Percentiles rank a stretch among this genome's conserved stretches.
Evolutionary conservation across 2,888 invertebrate species (phyloP).

Genomic region (Chloromyia formosa): DNA sequence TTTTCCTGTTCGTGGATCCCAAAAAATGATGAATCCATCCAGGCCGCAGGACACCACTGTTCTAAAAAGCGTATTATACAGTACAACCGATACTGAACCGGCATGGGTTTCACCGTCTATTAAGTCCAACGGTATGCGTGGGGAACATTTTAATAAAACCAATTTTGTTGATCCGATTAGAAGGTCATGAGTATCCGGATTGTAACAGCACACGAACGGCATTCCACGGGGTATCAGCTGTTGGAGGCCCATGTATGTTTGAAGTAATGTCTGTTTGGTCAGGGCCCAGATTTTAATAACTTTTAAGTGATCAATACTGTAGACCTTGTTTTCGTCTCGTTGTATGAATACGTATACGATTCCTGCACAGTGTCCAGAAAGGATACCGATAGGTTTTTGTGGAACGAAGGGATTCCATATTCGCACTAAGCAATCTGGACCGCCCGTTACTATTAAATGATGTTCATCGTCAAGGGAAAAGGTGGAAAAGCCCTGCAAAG

Average conservation of each 20-base stretch:
- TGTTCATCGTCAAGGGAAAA: slow-evolving; percentile 70
- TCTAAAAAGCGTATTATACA: slow-evolving; percentile 81
- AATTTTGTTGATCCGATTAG: slow-evolving; percentile 74
- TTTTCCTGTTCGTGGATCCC: slow-evolving; percentile 78
- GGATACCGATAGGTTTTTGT: slow-evolving; percentile 69
- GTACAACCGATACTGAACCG: slow-evolving; percentile 74
- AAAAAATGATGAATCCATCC: slow-evolving; percentile 83
- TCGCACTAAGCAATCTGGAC: slow-evolving; percentile 78
- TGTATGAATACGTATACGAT: slow-evolving; percentile 75
- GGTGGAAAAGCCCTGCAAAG: slow-evolving; percentile 69
- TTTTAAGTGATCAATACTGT: slow-evolving; percentile 77
- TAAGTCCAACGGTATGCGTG: slow-evolving; percentile 71
- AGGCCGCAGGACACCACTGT: slow-evolving; percentile 79
- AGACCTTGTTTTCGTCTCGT: slow-evolving; percentile 71
- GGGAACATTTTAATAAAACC: slow-evolving; percentile 72
- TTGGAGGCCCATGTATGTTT: slow-evolving; percentile 75
- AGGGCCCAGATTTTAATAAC: slow-evolving; percentile 81
- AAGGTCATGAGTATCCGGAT: slow-evolving; percentile 72
- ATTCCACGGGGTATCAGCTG: slow-evolving; percentile 70
- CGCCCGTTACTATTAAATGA: slow-evolving; percentile 74
- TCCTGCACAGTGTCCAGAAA: slow-evolving; percentile 77
- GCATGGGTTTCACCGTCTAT: slow-evolving; percentile 80
- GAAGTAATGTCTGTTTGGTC: slow-evolving; percentile 70
- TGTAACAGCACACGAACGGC: slow-evolving; percentile 72
- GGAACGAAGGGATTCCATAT: slow-evolving; percentile 86